Conservation (phyloP, 2,888 invertebrate species). For the Coenonympha glycerion region DNA sequence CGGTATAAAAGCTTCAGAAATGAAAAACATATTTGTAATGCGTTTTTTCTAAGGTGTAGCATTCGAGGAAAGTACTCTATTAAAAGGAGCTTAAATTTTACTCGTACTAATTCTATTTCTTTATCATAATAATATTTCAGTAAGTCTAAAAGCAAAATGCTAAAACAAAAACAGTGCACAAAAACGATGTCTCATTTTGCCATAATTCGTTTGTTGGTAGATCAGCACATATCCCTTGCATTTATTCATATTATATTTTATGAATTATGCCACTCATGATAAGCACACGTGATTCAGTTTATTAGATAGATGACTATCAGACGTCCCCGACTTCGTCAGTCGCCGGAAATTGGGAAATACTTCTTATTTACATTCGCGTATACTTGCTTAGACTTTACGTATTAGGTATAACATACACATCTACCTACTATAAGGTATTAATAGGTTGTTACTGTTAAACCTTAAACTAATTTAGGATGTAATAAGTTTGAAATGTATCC, state of each 20-base stretch:
- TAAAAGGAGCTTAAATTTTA: too few species aligned
- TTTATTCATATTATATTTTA: not conserved
- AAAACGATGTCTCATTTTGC: not conserved
- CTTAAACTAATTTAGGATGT: too few species aligned
- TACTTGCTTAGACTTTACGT: not conserved
- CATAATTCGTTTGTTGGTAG: not conserved
- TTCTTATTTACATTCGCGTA: not conserved
- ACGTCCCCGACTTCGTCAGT: not conserved
- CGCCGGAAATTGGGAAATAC: slow-evolving; percentile 3
- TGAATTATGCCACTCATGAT: not conserved
- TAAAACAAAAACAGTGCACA: not conserved
- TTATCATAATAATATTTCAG: too few species aligned
- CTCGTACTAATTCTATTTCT: too few species aligned
- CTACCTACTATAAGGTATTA: too few species aligned
- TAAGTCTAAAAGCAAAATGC: too few species aligned
- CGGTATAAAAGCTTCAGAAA: not conserved
- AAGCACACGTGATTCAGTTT: not conserved
- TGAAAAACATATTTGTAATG: not conserved
- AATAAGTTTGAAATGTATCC: too few species aligned
- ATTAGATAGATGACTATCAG: not conserved
- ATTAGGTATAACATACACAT: too few species aligned
- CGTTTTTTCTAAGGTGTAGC: not conserved
- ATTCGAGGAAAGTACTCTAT: not conserved
- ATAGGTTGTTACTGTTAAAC: too few species aligned
- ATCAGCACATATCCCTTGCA: not conserved